phyloP scores from a whole-genome alignment of 1,140 invertebrate genomes.

The Ostrea denselamellosa region DNA sequence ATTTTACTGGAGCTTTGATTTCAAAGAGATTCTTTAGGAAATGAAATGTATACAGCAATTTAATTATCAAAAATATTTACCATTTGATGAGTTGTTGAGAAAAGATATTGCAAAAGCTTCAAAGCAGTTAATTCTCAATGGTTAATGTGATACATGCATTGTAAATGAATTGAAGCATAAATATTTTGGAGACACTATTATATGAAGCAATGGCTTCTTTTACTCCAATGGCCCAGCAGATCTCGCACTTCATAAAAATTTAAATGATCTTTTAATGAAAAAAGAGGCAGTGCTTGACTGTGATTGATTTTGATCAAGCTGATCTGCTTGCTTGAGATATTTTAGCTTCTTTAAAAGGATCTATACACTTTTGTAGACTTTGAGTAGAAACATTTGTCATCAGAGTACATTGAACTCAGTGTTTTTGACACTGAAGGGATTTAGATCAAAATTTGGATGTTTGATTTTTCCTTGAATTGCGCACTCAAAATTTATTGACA shows the following conservation, averaged over 20 bases:
- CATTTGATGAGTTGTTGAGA: slow-evolving; percentile 1
- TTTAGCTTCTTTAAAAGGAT: not conserved
- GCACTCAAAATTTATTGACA: not conserved
- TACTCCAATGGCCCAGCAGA: not conserved
- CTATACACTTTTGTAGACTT: not conserved
- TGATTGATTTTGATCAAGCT: not conserved
- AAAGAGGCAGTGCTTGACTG: not conserved
- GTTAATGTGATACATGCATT: not conserved
- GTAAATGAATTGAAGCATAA: not conserved
- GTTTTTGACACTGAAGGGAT: not conserved
- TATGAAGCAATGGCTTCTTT: not conserved
- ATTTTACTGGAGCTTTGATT: not conserved
- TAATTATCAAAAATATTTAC: not conserved
- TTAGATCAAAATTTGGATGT: not conserved
- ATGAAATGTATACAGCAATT: not conserved
- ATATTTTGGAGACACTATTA: not conserved
- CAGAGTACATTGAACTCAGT: not conserved
- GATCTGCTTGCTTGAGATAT: not conserved
- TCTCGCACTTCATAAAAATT: slow-evolving; percentile 14
- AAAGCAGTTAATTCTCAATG: not conserved
- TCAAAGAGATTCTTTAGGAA: not conserved
- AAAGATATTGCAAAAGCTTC: not conserved
- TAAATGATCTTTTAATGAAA: slow-evolving; percentile 32
- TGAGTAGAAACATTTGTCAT: not conserved
- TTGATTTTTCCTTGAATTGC: not conserved